Evolutionary conservation across 2,888 invertebrate genomes (phyloP).

Genomic region (Eilema sororculum): DNA sequence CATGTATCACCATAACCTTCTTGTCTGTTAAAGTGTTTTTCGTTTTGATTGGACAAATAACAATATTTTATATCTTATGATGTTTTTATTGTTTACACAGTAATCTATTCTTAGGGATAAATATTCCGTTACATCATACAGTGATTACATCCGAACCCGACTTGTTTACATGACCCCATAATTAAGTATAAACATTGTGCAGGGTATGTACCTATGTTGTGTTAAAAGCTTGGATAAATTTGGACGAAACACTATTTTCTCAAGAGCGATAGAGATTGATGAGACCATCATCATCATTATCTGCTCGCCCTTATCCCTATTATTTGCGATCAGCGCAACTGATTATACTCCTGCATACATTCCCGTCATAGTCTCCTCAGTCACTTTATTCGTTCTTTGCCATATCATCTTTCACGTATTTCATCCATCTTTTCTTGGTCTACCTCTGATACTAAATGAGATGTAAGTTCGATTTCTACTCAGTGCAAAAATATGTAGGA

Average conservation of each 20-base stretch:
- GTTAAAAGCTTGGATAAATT: background rate
- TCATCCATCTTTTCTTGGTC: no score
- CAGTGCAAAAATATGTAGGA: background rate
- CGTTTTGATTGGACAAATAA: background rate
- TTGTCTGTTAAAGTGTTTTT: background rate
- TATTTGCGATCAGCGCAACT: no score
- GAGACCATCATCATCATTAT: background rate
- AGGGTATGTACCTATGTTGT: background rate
- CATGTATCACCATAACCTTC: no score
- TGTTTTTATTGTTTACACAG: no score
- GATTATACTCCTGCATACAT: no score
- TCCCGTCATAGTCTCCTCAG: no score
- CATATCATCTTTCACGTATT: no score
- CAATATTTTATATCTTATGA: background rate
- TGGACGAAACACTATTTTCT: background rate
- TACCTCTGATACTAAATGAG: no score
- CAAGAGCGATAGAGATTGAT: background rate
- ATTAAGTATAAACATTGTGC: background rate
- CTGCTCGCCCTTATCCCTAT: no score
- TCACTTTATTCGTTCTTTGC: no score
- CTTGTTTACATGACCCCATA: constrained; percentile 5
- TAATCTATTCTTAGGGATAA: background rate
- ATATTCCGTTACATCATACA: constrained; percentile 10
- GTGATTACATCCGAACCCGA: background rate
- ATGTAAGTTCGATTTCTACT: background rate